Evolutionary conservation across 2,888 invertebrate genomes (phyloP), one percentile per base, ranked within the genome.

Genomic region (Brachypalpus laphriformis): DNA sequence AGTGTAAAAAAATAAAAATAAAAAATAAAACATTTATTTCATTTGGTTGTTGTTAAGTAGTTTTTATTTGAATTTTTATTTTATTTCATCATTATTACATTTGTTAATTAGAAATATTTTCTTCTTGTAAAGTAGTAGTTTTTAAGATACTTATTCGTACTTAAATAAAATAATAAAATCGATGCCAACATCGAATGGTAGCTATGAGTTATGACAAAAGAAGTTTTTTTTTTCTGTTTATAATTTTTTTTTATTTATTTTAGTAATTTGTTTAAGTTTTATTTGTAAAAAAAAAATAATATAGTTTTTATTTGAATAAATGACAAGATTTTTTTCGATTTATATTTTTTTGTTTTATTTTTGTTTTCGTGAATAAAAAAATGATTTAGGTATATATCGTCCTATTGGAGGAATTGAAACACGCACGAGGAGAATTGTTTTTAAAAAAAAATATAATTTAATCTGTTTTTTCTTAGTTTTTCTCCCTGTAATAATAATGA

Each of bases 381-480:
- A n/a, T 5, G 42, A 34, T 66, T 74, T 42, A n/a, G 5, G 14
- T 63, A 45, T 18, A 25, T 9, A 51, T 65, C 47, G 42, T 85
- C 85, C 85, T 85, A 81, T 25, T 49, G 11, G 14, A 1, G 85
- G 85, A 85, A 85, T 85, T 81, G 81, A 61, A 20, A 20, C 57
- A 75, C 75, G 81, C 85, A 81, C 85, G 66, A 85, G 28, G 65
- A 54, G 81, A 85, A 76, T 85, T 85, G 85, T 66, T 81, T 61
- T 81, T 31, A 66, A 22, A 22, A 51, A n/a, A 49, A 63, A 49
- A 9, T 16, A 25, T n/a, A 9, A 37, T 14, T n/a, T 65, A 37
- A n/a, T 34, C 22, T 34, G 34, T 16, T 63, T 68, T 74, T 65
- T 20, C 22, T 59, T 75, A 9, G 25, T 54, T 74, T 74, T 75